Conservation (phyloP, 2,113 vertebrate genomes). For the Caranx ignobilis region DNA sequence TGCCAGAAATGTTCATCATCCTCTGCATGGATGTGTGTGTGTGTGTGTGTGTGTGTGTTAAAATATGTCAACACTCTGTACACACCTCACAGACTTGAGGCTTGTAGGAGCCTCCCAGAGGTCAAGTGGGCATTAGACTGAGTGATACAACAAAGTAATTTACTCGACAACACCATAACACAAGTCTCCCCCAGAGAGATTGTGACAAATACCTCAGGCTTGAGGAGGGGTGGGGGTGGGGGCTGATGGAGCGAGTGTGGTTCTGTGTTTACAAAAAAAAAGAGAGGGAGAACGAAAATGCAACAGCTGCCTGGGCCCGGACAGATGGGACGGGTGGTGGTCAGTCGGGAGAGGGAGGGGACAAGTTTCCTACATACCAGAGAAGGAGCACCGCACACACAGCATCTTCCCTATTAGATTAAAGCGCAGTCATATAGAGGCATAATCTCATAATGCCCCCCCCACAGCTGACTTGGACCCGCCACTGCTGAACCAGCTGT, state of each 20-base stretch:
- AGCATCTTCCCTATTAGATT: slow-evolving; percentile 46
- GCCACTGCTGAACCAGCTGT: slow-evolving; percentile 66
- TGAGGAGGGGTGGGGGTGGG: slow-evolving; percentile 6
- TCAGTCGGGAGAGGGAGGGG: slow-evolving; percentile 49
- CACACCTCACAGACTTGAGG: slow-evolving; percentile 46
- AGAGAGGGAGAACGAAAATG: slow-evolving; percentile 34
- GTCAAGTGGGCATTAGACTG: slow-evolving; percentile 71
- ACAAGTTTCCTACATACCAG: slow-evolving; percentile 47
- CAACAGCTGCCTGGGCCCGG: slow-evolving; percentile 66
- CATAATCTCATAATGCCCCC: slow-evolving; percentile 60
- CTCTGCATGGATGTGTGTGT: slow-evolving; percentile 8
- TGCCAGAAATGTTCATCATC: slow-evolving; percentile 50
- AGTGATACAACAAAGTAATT: slow-evolving; percentile 58
- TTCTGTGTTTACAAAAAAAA: slow-evolving; percentile 16
- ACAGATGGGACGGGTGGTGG: slow-evolving; percentile 68
- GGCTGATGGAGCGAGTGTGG: slow-evolving; percentile 4
- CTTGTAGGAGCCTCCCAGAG: slow-evolving; percentile 46
- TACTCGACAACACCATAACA: slow-evolving; percentile 47
- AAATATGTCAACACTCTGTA: slow-evolving; percentile 46
- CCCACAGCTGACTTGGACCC: slow-evolving; percentile 61
- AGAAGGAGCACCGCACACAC: slow-evolving; percentile 15
- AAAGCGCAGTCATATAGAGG: slow-evolving; percentile 42
- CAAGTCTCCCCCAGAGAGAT: slow-evolving; percentile 29
- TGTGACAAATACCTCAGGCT: slow-evolving; percentile 46
- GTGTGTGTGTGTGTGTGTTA: slow-evolving; percentile 40